Conservation (phyloP, 2,888 invertebrate species). For the Dastarcus helophoroides region DNA sequence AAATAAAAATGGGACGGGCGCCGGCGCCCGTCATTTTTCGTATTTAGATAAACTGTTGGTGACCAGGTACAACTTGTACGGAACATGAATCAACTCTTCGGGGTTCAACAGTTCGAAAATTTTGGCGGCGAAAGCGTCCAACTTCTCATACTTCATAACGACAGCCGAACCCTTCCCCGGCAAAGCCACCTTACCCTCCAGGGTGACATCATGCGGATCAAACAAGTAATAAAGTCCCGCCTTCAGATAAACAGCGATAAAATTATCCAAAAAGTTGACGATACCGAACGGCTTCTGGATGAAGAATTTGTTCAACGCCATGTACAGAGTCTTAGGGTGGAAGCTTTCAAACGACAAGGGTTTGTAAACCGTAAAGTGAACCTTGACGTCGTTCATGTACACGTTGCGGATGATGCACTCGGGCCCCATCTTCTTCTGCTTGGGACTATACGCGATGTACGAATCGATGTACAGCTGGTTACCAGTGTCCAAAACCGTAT, state of each 20-base stretch:
- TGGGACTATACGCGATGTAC: constrained; percentile 42
- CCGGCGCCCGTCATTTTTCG: too few species aligned
- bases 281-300: constrained; percentile 45
- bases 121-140: constrained; percentile 7
- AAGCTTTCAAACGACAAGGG: constrained; percentile 25
- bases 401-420: constrained; percentile 41
- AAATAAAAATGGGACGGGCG: too few species aligned
- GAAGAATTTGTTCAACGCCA: constrained; percentile 45
- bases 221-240: constrained; percentile 47
- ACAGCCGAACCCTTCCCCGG: constrained; percentile 4
- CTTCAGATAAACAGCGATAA: constrained; percentile 44
- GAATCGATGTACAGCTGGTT: constrained; percentile 50
- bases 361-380: constrained; percentile 28
- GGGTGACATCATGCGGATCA: constrained; percentile 46
- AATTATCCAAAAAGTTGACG: constrained; percentile 40
- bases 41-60: too few species aligned
- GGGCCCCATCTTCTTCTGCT: constrained; percentile 33
- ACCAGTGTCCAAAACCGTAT: constrained; percentile 44
- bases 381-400: constrained; percentile 43
- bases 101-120: constrained; percentile 5
- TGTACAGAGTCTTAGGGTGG: constrained; percentile 18
- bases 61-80: too few species aligned
- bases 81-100: too few species aligned
- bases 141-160: constrained; percentile 7
- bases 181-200: constrained; percentile 33